phyloP scores from a whole-genome alignment of 2,888 invertebrate species.

The Cerastis leucographa region DNA sequence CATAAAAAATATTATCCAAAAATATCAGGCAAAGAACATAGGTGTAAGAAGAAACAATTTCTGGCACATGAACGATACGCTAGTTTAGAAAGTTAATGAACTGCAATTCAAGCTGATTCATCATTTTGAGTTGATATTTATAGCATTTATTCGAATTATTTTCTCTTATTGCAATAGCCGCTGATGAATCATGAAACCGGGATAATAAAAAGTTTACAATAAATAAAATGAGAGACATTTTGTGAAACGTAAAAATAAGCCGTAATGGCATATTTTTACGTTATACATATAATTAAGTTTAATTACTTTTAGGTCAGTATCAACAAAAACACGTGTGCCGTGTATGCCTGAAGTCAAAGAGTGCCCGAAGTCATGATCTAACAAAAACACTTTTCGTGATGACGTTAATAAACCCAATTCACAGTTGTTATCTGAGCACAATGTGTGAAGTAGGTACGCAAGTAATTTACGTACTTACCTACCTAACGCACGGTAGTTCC shows the following conservation, averaged over 20 bases:
- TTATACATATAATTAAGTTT: not conserved
- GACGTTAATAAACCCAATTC: slow-evolving; percentile 69
- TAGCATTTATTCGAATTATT: not conserved
- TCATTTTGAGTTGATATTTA: slow-evolving; percentile 11
- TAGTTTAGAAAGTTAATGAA: slow-evolving; percentile 38
- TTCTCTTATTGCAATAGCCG: slow-evolving; percentile 8
- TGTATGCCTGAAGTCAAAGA: not conserved
- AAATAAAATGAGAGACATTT: not conserved
- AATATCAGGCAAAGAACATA: not conserved
- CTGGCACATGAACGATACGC: not conserved
- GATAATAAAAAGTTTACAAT: not conserved
- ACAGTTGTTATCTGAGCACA: slow-evolving; percentile 67
- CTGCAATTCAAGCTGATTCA: slow-evolving; percentile 22
- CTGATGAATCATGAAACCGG: not conserved
- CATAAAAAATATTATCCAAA: not conserved
- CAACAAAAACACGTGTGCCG: not conserved
- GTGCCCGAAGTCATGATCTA: slow-evolving; percentile 6
- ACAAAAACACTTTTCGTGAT: slow-evolving; percentile 33
- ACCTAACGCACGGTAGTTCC: slow-evolving; percentile 59
- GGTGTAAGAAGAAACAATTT: slow-evolving; percentile 1
- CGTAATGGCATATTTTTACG: too few species aligned
- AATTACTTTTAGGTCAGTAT: slow-evolving; percentile 8
- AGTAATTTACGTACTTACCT: slow-evolving; percentile 68
- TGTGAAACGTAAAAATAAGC: not conserved
- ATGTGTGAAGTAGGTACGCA: slow-evolving; percentile 65